Base-by-base conservation (phyloP, 2,888 invertebrate species). In the Calephelis perditalis region DNA sequence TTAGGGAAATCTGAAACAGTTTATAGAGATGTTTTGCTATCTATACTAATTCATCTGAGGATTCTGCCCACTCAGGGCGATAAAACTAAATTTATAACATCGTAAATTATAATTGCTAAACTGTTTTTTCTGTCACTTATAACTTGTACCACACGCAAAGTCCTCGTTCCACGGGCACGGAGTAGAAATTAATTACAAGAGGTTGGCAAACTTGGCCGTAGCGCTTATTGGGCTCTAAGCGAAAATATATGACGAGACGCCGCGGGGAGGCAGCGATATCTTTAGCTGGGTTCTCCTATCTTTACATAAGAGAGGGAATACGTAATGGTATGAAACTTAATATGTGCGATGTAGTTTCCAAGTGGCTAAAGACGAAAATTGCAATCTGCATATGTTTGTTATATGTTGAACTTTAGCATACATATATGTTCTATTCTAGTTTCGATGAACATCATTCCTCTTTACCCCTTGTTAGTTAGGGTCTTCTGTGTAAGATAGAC, bases 131-230 rank as follows among this genome's bases (percentile, higher is more conserved):
- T 26, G 5, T 40, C 47, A 62, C 65, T 67, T 58, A 11, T 65
- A 37, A 43, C 68, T 73, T 72, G 62, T 11, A 56, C 73, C 77
- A 73, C 54, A 57, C 46, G 37, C 65, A 64, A 70, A 67, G 71
- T 73, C 73, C 73, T 73, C 81, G 78, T 80, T 81, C 81, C 79
- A 78, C 77, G 78, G 77, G 79, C 81, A 83, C 82, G 81, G 78
- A 84, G 84, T 81, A 80, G 86, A 86, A 86, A 86, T 86, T 86
- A 86, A 86, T 86, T 86, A 86, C 84, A 86, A 82, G 81, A 85
- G 82, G 84, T 83, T 81, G 78, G 84, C 80, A 84, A 86, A 86
- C 81, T 86, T 84, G 79, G 75, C 74, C 79, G 76, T 77, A 71
- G 73, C 76, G 74, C 79, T 86, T 87, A 87, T 86, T 87, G 85